Percentiles rank a stretch among this genome's conserved stretches.
Conservation (phyloP, 37 sponge, comb jelly and placozoan species). For the Ianthella basta region DNA sequence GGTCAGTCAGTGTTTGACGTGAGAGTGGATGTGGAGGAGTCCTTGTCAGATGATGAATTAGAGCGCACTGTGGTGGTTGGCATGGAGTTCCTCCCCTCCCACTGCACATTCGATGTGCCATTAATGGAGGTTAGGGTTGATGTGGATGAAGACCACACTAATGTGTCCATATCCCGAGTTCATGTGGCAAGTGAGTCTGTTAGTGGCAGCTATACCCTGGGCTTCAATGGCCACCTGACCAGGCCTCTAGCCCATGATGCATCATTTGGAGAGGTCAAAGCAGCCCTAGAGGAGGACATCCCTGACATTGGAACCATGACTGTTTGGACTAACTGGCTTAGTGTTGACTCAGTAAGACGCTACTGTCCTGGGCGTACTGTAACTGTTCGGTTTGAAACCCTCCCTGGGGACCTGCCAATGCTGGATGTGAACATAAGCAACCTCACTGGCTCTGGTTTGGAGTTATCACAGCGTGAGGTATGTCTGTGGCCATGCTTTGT, state of each 20-base stretch:
- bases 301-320: slow-evolving; percentile 41
- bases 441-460: slow-evolving; percentile 57
- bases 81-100: slow-evolving; percentile 48
- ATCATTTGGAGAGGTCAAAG: slow-evolving; percentile 17
- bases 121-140: not conserved
- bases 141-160: not conserved
- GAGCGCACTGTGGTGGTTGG: slow-evolving; percentile 17
- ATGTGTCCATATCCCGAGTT: not conserved
- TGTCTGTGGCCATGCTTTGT: not conserved
- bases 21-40: not conserved
- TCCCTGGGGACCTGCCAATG: slow-evolving; percentile 60
- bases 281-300: slow-evolving; percentile 33
- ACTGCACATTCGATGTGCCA: slow-evolving; percentile 46
- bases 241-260: slow-evolving; percentile 46
- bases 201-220: slow-evolving; percentile 48
- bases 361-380: slow-evolving; percentile 64
- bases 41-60: not conserved
- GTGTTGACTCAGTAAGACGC: slow-evolving; percentile 34
- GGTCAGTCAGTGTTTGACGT: slow-evolving; percentile 42
- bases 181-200: slow-evolving; percentile 66
- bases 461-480: slow-evolving; percentile 48
- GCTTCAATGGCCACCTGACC: slow-evolving; percentile 39
- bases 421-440: slow-evolving; percentile 30
- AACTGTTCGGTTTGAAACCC: slow-evolving; percentile 49
- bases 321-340: slow-evolving; percentile 26